phyloP scores from a whole-genome alignment of 2,888 invertebrate species.

The Pollenia griseotomentosa region DNA sequence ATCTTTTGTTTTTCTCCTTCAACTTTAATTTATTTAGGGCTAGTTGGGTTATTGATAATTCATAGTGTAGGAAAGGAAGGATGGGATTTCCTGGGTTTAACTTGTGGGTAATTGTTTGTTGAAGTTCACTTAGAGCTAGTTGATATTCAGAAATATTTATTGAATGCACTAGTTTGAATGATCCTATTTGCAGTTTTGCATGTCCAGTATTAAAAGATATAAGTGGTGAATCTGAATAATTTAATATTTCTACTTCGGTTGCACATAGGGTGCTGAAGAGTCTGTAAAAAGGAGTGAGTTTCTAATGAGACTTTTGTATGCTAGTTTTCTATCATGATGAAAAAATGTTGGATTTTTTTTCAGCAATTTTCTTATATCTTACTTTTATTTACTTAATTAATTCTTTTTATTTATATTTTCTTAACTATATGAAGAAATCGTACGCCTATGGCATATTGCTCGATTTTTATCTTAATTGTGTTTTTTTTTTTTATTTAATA shows the following conservation, averaged over 20 bases:
- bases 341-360: too few relatives aligned
- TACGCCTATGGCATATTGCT: too few relatives aligned
- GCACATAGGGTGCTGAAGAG: slow-evolving; percentile 23
- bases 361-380: too few relatives aligned
- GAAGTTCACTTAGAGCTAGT: neutral
- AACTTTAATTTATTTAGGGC: slow-evolving; percentile 1
- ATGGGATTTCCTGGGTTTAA: neutral
- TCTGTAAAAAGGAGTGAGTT: slow-evolving; percentile 13
- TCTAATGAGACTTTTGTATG: neutral
- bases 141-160: slow-evolving; percentile 37
- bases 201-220: slow-evolving; percentile 16
- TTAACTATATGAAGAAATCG: too few relatives aligned
- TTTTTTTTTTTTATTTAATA: too few relatives aligned
- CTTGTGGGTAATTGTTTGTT: neutral
- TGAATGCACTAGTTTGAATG: slow-evolving; percentile 3
- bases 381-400: too few relatives aligned
- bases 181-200: slow-evolving; percentile 14
- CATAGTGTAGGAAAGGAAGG: slow-evolving; percentile 21
- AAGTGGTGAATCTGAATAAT: slow-evolving; percentile 6
- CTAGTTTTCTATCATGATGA: too few relatives aligned
- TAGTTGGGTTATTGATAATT: slow-evolving; percentile 20
- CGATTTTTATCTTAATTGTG: too few relatives aligned
- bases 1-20: slow-evolving; percentile 1
- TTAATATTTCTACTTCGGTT: slow-evolving; percentile 25
- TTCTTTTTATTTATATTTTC: too few relatives aligned